These are phyloP conservation scores for Percopsis transmontana DNA, from an alignment of 2,113 vertebrate species.

Conservation along the genomic window DNA sequence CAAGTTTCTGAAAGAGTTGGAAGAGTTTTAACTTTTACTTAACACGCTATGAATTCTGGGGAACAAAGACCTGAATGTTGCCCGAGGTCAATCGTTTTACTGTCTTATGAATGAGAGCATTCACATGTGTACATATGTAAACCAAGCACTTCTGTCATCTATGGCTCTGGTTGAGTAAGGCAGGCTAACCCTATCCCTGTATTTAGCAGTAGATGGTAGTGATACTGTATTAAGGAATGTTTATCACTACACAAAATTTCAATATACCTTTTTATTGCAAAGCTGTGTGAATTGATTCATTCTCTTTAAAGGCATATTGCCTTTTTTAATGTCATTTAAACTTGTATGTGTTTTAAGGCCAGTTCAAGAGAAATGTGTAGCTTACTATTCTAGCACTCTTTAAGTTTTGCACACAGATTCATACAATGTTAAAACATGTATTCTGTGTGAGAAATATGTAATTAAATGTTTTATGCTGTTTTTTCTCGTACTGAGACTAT, in stretches of 20 bases:
- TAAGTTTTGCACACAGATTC: conserved; percentile 24
- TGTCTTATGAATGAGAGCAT: too few species aligned
- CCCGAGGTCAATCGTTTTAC: too few species aligned
- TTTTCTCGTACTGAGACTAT: conserved; percentile 46
- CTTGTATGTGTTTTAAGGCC: background rate
- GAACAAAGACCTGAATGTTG: too few species aligned
- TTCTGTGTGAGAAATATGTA: conserved; percentile 44
- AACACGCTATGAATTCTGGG: too few species aligned
- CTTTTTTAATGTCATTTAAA: background rate
- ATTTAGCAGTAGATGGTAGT: too few species aligned
- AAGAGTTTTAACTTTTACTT: too few species aligned
- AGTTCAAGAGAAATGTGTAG: background rate
- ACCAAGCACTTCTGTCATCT: too few species aligned
- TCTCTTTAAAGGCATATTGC: background rate
- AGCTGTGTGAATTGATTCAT: background rate
- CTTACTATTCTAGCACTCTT: conserved; percentile 8
- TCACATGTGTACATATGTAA: too few species aligned
- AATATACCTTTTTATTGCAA: conserved; percentile 3
- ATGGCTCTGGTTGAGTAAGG: too few species aligned
- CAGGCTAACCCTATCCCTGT: too few species aligned
- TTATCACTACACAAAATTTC: background rate
- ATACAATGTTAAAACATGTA: conserved; percentile 45
- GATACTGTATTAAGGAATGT: background rate
- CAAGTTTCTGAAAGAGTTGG: too few species aligned
- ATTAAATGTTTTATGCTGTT: conserved; percentile 67